A percentile compares a stretch with the other conserved stretches of the same genome.
Conservation (phyloP, 2,888 invertebrate species). For the Dynastes hyllus region DNA sequence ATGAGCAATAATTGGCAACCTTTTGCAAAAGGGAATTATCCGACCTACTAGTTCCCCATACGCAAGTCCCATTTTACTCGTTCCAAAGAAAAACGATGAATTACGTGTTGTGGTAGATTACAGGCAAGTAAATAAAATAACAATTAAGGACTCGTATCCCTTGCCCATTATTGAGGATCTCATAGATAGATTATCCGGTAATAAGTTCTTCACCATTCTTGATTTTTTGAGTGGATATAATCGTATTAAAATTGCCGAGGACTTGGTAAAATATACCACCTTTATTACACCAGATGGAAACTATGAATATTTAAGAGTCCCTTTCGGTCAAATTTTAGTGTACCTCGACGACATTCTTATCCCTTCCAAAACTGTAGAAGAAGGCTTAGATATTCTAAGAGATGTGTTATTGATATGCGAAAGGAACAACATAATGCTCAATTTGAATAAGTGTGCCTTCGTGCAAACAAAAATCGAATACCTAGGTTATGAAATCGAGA, state of each 20-base stretch:
- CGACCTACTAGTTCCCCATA: not conserved
- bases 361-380: not conserved
- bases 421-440: not conserved
- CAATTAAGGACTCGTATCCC: not conserved
- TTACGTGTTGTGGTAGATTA: not conserved
- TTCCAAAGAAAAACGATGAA: not conserved
- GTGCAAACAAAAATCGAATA: not conserved
- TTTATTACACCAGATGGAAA: too few relatives aligned
- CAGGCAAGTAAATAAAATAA: not conserved
- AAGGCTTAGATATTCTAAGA: not conserved
- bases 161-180: not conserved
- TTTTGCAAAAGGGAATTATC: not conserved
- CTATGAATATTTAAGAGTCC: too few relatives aligned
- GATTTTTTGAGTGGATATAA: not conserved
- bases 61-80: not conserved
- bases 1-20: not conserved
- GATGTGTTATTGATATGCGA: not conserved
- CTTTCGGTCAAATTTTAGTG: not conserved
- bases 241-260: not conserved
- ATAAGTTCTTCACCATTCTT: not conserved
- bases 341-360: not conserved
- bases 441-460: too few relatives aligned
- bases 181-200: not conserved
- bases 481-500: not conserved
- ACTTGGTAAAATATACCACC: not conserved